phyloP scores from a whole-genome alignment of 2,888 invertebrate genomes.

The Hemicrepidius hirtus region DNA sequence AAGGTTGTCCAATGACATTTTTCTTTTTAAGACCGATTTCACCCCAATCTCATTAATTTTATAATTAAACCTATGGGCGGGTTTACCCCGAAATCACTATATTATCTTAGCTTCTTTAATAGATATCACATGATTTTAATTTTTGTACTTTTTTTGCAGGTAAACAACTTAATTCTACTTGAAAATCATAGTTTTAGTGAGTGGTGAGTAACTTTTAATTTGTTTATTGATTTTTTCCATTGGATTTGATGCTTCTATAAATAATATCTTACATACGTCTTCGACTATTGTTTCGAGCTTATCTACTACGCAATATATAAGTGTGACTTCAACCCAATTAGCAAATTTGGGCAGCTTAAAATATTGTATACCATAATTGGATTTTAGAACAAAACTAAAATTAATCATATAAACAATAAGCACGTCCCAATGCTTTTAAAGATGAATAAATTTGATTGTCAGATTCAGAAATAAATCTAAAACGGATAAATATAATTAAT shows the following conservation, averaged over 20 bases:
- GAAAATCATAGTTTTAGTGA: neutral
- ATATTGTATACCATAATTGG: constrained; percentile 12
- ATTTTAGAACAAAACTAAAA: constrained; percentile 13
- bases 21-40: no score
- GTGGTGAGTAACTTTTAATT: no score
- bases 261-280: neutral
- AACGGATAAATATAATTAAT: no score
- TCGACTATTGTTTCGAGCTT: constrained; percentile 9
- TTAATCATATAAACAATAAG: constrained; percentile 15
- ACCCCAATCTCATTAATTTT: no score
- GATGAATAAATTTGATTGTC: neutral
- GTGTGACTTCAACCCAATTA: constrained; percentile 15
- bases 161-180: neutral
- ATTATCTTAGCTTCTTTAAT: neutral
- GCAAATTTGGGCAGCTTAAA: constrained; percentile 28
- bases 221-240: no score
- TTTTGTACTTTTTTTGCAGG: constrained; percentile 10
- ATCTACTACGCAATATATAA: constrained; percentile 10
- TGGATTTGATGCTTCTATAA: neutral
- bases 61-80: no score
- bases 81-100: no score
- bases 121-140: neutral
- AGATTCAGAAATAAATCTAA: no score
- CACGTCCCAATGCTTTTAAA: constrained; percentile 2
- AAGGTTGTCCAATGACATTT: no score